A percentile compares a stretch with the other conserved stretches of the same genome.
phyloP scores from a whole-genome alignment of 2,797 vertebrate genomes.

The Mormyrus hasselquistii region DNA sequence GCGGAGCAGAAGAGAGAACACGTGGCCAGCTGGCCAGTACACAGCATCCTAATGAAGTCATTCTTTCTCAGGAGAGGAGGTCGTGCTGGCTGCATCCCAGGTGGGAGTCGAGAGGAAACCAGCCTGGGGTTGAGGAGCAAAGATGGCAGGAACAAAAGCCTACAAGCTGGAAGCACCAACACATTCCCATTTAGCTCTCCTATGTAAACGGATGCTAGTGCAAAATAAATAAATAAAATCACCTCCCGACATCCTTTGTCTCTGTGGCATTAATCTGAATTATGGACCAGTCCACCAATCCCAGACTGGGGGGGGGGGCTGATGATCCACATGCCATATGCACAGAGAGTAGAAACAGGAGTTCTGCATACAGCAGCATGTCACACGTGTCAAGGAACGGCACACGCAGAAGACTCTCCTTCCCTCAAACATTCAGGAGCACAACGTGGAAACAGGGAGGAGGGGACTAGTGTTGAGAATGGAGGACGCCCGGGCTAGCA shows the following conservation, averaged over 20 bases:
- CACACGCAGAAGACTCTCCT: not conserved
- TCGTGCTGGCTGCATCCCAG: slow-evolving; percentile 32
- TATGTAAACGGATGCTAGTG: not conserved
- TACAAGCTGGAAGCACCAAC: slow-evolving; percentile 24
- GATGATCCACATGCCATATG: not conserved
- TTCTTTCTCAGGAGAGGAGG: slow-evolving; percentile 29
- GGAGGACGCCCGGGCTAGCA: not conserved
- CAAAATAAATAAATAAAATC: not conserved
- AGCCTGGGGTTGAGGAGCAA: slow-evolving; percentile 18
- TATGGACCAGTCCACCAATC: not conserved
- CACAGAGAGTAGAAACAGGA: not conserved
- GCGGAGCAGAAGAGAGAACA: not conserved
- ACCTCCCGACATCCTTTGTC: not conserved
- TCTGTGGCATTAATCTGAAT: not conserved
- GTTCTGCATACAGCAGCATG: not conserved
- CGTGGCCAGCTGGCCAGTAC: not conserved
- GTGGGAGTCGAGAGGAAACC: not conserved
- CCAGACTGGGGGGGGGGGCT: slow-evolving; percentile 35
- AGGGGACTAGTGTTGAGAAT: not conserved
- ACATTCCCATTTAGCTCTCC: not conserved
- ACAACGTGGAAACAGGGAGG: not conserved
- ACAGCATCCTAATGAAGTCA: not conserved
- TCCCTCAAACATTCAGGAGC: not conserved
- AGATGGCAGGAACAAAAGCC: slow-evolving; percentile 33
- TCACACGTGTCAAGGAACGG: not conserved